A percentile compares a stretch with the other conserved stretches of the same genome.
Evolutionary conservation across 2,888 invertebrate species (phyloP).

Genomic region (Sarcophaga carnaria): DNA sequence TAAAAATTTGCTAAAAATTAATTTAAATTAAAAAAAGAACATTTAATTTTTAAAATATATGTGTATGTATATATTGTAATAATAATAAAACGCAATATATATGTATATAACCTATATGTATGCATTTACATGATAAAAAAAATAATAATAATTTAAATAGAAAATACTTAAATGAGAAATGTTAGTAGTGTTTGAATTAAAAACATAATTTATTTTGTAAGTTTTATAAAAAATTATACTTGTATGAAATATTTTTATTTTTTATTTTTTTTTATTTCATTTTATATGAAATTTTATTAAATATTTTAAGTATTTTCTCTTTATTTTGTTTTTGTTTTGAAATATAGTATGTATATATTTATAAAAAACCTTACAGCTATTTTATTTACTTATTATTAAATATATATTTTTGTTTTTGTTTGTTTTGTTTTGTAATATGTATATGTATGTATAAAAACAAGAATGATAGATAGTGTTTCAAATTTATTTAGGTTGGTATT

Average conservation of each 20-base stretch:
- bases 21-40: slow-evolving; percentile 50
- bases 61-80: background rate
- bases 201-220: background rate
- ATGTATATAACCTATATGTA: background rate
- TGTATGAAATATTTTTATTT: background rate
- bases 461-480: slow-evolving; percentile 44
- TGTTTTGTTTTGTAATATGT: slow-evolving; percentile 15
- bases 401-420: too few relatives aligned
- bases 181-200: slow-evolving; percentile 28
- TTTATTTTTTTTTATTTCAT: background rate
- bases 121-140: background rate
- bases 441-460: slow-evolving; percentile 62
- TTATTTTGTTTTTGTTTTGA: background rate
- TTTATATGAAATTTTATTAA: background rate
- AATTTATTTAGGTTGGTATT: slow-evolving; percentile 47
- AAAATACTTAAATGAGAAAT: slow-evolving; percentile 23
- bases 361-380: slow-evolving; percentile 58
- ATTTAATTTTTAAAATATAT: background rate
- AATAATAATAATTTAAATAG: slow-evolving; percentile 46
- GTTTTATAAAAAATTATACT: background rate
- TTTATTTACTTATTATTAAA: slow-evolving; percentile 1
- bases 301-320: slow-evolving; percentile 52
- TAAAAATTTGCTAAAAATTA: slow-evolving; percentile 65
- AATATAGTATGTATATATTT: slow-evolving; percentile 42
- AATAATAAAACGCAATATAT: slow-evolving; percentile 7